These are phyloP conservation scores for Epistrophe eligans DNA, from an alignment of 2,888 invertebrate species.

Conservation along the genomic window DNA sequence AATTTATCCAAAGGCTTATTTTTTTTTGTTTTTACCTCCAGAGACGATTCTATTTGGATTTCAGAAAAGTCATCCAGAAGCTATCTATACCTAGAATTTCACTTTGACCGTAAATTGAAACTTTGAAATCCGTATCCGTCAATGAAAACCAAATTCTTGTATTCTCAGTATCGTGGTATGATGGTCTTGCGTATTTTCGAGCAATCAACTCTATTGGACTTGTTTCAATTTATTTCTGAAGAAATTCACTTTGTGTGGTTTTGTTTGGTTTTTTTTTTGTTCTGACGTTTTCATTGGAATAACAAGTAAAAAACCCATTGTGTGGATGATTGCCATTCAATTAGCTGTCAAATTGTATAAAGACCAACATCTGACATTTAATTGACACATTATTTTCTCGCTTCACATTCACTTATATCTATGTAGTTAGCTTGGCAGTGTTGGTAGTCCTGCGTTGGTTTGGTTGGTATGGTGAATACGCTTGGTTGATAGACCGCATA, in stretches of 20 bases:
- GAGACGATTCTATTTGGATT: background rate
- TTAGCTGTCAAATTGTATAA: slow-evolving; percentile 57
- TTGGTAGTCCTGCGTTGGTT: background rate
- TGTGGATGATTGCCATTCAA: slow-evolving; percentile 37
- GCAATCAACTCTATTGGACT: slow-evolving; percentile 5
- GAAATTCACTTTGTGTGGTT: slow-evolving; percentile 3
- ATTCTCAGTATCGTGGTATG: background rate
- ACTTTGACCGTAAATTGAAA: slow-evolving; percentile 1
- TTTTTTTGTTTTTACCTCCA: background rate
- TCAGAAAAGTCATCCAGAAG: background rate
- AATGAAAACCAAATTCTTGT: background rate
- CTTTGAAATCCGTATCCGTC: slow-evolving; percentile 1
- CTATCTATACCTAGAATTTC: slow-evolving; percentile 11
- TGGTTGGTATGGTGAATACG: background rate
- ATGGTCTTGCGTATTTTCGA: slow-evolving; percentile 6
- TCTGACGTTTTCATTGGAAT: background rate
- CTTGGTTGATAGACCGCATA: slow-evolving; percentile 34
- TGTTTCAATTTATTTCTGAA: slow-evolving; percentile 5
- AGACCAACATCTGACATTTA: slow-evolving; percentile 46
- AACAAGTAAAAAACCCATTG: slow-evolving; percentile 3
- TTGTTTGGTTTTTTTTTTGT: background rate
- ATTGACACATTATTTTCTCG: slow-evolving; percentile 64
- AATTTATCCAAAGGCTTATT: no score
- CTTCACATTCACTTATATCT: slow-evolving; percentile 43
- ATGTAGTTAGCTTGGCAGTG: background rate